phyloP scores from a whole-genome alignment of 2,113 vertebrate species.

The Baryphthengus martii region DNA sequence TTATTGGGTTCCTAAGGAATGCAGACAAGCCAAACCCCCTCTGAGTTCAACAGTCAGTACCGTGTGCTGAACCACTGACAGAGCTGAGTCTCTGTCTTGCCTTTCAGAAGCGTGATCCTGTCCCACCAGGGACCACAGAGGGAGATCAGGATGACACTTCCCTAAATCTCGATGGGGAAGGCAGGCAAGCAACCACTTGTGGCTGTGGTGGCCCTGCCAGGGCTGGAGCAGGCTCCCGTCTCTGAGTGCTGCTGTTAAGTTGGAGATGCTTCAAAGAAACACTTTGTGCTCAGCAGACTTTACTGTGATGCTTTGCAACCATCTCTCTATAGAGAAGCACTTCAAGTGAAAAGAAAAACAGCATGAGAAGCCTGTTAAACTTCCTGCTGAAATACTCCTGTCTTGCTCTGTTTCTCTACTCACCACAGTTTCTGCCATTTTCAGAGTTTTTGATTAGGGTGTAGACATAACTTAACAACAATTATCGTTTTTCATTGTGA shows the following conservation, averaged over 20 bases:
- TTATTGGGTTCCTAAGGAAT: neutral
- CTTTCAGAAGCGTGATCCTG: neutral
- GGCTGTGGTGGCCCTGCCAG: neutral
- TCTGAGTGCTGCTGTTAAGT: neutral
- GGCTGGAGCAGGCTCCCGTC: neutral
- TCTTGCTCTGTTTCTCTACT: neutral
- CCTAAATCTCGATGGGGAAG: neutral
- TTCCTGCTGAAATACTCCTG: neutral
- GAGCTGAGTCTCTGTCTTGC: neutral
- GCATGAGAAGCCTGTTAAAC: neutral
- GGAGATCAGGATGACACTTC: neutral
- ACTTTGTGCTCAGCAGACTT: neutral
- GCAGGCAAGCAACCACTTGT: neutral
- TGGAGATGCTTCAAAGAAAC: neutral
- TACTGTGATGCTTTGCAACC: neutral
- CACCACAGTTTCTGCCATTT: neutral
- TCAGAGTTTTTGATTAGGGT: neutral
- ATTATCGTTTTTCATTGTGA: neutral
- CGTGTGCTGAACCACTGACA: fast-evolving
- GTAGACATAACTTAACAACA: neutral
- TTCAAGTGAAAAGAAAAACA: constrained; percentile 2
- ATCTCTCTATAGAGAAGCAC: neutral
- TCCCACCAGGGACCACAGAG: neutral
- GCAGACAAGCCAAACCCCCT: neutral
- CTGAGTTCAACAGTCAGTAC: neutral